These are phyloP conservation scores for Tachina fera DNA, from an alignment of 2,888 invertebrate genomes.

Conservation along the genomic window DNA sequence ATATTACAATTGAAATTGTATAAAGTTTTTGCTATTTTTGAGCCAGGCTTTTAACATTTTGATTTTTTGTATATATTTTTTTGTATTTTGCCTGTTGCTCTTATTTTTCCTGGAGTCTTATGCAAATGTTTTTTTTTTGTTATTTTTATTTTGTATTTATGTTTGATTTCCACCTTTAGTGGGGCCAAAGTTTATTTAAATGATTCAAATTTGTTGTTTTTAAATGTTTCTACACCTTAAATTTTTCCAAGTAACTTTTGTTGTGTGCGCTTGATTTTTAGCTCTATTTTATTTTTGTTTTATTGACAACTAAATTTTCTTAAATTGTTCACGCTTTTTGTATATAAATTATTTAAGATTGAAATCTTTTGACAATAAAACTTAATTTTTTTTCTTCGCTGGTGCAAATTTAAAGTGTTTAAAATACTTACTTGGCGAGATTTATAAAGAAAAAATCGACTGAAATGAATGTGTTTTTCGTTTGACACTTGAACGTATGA, in stretches of 20 bases:
- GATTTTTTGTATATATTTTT: neutral
- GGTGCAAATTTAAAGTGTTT: neutral
- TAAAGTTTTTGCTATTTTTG: constrained; percentile 19
- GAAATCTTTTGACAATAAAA: constrained; percentile 67
- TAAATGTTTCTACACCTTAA: constrained; percentile 63
- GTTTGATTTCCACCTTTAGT: constrained; percentile 54
- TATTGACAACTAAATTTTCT: constrained; percentile 72
- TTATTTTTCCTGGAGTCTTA: constrained; percentile 57
- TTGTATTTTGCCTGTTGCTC: neutral
- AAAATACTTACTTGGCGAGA: neutral
- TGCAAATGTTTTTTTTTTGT: constrained; percentile 52
- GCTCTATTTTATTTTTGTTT: constrained; percentile 27
- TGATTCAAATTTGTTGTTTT: constrained; percentile 67
- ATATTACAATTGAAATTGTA: constrained; percentile 46
- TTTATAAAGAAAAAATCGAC: neutral
- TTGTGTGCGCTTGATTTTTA: constrained; percentile 16
- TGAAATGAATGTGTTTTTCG: constrained; percentile 11
- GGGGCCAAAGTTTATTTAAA: constrained; percentile 70
- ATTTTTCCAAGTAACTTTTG: constrained; percentile 39
- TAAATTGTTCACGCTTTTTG: constrained; percentile 70
- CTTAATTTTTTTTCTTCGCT: neutral
- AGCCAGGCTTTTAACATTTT: constrained; percentile 59
- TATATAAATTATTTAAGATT: constrained; percentile 66
- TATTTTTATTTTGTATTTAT: constrained; percentile 15
- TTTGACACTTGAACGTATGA: constrained; percentile 42